phyloP scores from a whole-genome alignment of 2,888 invertebrate species.

The Sarcophaga subvicina region DNA sequence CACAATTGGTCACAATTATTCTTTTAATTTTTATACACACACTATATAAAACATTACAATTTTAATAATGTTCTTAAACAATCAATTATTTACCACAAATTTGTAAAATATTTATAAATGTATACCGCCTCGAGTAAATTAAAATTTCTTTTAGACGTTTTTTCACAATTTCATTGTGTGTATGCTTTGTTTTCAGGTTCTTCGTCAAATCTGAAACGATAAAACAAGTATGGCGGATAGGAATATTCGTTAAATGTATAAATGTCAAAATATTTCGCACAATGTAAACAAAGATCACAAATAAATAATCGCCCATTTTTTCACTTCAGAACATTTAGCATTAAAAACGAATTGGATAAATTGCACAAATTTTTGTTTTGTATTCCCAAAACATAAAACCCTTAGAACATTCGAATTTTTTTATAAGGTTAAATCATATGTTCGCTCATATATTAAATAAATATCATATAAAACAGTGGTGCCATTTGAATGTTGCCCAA shows the following conservation, averaged over 20 bases:
- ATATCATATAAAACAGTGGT: too few species aligned
- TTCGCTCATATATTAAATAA: too few species aligned
- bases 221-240: conserved; percentile 55
- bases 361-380: too few species aligned
- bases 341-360: too few species aligned
- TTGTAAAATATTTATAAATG: conserved; percentile 32
- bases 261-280: background rate
- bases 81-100: conserved; percentile 50
- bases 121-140: conserved; percentile 37
- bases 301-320: too few species aligned
- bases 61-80: conserved; percentile 15
- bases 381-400: too few species aligned
- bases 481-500: too few species aligned
- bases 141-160: conserved; percentile 22
- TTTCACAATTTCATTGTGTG: conserved; percentile 56
- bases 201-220: conserved; percentile 44
- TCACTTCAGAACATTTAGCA: too few species aligned
- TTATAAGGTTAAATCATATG: too few species aligned
- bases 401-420: too few species aligned
- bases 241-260: conserved; percentile 19
- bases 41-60: background rate
- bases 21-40: too few species aligned
- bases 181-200: conserved; percentile 60
- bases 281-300: background rate
- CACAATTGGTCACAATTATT: background rate